Percentiles rank a stretch among this genome's conserved stretches.
Evolutionary conservation across 2,888 invertebrate species (phyloP).

Genomic region (Tachina lurida): DNA sequence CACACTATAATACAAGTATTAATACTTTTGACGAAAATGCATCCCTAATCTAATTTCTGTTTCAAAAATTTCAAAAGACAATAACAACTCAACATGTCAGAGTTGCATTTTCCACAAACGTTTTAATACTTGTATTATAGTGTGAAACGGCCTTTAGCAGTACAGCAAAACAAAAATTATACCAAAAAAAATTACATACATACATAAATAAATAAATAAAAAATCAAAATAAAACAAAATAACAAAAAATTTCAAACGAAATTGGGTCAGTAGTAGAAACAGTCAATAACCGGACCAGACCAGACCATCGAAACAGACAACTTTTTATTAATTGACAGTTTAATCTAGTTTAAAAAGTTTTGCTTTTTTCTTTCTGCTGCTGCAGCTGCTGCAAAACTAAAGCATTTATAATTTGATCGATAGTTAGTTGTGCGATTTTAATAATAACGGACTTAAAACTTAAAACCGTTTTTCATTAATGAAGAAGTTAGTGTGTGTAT

Average conservation of each 20-base stretch:
- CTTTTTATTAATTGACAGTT: conserved; percentile 71
- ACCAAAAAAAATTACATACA: conserved; percentile 28
- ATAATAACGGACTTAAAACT: conserved; percentile 35
- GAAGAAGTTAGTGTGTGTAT: background rate
- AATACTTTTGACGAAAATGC: too few species aligned
- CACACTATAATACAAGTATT: too few species aligned
- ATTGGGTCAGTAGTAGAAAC: conserved; percentile 68
- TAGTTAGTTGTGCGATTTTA: conserved; percentile 61
- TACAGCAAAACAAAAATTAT: conserved; percentile 34
- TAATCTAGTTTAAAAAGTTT: conserved; percentile 62
- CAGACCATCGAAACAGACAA: conserved; percentile 54
- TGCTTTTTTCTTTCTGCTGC: conserved; percentile 17
- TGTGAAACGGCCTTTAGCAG: too few species aligned
- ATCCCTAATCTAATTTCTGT: too few species aligned
- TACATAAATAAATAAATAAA: conserved; percentile 63
- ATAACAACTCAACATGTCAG: too few species aligned
- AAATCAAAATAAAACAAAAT: conserved; percentile 43
- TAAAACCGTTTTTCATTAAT: background rate
- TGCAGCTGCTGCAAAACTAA: conserved; percentile 22
- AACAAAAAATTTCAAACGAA: conserved; percentile 43
- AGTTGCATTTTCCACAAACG: too few species aligned
- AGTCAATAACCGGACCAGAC: conserved; percentile 69
- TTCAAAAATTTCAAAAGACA: too few species aligned
- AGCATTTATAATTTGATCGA: conserved; percentile 62
- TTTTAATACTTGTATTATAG: too few species aligned